Evolutionary conservation across 53 echinoderm and acorn worm genomes (phyloP).

Genomic region (Patiria pectinifera): DNA sequence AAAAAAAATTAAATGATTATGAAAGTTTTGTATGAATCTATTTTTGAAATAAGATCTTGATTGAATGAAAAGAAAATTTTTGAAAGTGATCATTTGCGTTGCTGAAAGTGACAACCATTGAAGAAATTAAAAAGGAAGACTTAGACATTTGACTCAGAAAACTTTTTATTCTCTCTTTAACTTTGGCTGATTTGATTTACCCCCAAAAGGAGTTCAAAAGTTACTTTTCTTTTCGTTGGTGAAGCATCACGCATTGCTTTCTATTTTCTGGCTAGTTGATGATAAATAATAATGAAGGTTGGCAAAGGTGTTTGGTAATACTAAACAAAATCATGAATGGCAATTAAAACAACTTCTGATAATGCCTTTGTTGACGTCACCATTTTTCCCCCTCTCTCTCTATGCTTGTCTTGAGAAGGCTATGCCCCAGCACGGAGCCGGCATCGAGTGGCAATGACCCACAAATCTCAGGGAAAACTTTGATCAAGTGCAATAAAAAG

Average conservation of each 20-base stretch:
- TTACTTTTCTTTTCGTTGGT: no score
- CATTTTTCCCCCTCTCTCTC: conserved; percentile 6
- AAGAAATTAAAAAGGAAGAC: neutral
- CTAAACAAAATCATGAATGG: neutral
- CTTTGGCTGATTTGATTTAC: neutral
- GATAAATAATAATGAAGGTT: neutral
- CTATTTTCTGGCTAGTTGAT: neutral
- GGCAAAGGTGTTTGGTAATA: neutral
- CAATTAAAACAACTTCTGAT: neutral
- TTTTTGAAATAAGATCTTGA: no score
- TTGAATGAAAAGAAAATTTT: no score
- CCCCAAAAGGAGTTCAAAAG: neutral
- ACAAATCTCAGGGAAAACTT: conserved; percentile 36
- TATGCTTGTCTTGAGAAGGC: conserved; percentile 18
- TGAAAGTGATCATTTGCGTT: no score
- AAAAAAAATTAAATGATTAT: no score
- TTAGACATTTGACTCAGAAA: neutral
- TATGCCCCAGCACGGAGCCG: conserved; percentile 44
- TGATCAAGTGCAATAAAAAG: conserved; percentile 63
- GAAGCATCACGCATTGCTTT: neutral
- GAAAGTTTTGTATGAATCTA: no score
- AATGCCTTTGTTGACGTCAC: conserved; percentile 11
- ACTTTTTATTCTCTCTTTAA: neutral
- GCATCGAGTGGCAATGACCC: conserved; percentile 72
- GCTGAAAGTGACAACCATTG: no score